Evolutionary conservation across 2,888 invertebrate genomes (phyloP).

Genomic region (Ligdia adustata): DNA sequence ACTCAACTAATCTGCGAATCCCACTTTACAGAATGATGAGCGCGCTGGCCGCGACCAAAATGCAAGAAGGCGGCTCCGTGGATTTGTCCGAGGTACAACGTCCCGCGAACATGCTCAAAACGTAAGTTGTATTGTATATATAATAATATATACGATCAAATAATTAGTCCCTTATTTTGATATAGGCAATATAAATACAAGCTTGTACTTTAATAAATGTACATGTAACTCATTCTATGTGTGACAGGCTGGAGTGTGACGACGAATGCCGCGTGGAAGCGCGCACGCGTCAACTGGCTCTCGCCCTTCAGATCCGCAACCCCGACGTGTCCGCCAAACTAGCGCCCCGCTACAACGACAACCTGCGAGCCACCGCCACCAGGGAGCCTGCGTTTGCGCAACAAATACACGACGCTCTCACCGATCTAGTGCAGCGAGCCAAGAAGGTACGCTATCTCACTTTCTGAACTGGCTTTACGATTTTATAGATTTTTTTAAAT

Average conservation of each 20-base stretch:
- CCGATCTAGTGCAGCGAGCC: slow-evolving; percentile 93
- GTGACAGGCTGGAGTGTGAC: slow-evolving; percentile 95
- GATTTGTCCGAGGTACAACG: slow-evolving; percentile 89
- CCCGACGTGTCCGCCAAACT: slow-evolving; percentile 92
- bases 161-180: no score
- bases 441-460: slow-evolving; percentile 91
- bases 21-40: slow-evolving; percentile 86
- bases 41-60: slow-evolving; percentile 90
- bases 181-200: no score
- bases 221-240: no score
- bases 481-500: no score
- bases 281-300: slow-evolving; percentile 93
- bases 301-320: slow-evolving; percentile 96
- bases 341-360: slow-evolving; percentile 94
- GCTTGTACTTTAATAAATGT: no score
- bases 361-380: slow-evolving; percentile 91
- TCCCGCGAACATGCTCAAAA: slow-evolving; percentile 82
- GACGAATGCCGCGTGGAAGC: slow-evolving; percentile 95
- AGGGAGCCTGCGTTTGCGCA: slow-evolving; percentile 92
- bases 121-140: slow-evolving; percentile 82
- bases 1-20: no score
- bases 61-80: slow-evolving; percentile 90
- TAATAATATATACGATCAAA: no score
- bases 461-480: no score
- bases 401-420: slow-evolving; percentile 91